Conservation (phyloP, 2,797 vertebrate species). For the Lepilemur septentrionalis region DNA sequence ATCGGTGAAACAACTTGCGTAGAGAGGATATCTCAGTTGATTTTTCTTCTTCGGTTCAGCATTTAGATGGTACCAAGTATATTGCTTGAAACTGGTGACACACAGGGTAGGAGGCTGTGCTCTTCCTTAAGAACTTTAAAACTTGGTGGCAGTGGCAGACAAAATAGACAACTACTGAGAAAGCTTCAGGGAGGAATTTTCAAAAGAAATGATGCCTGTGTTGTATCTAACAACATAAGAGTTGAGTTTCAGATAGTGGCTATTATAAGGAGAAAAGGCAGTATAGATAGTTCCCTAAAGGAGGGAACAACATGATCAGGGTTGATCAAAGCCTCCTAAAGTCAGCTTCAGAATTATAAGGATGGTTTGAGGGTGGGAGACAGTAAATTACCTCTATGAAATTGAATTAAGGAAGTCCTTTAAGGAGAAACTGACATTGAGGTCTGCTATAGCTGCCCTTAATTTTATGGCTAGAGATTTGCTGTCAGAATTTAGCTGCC, state of each 20-base stretch:
- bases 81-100: background rate
- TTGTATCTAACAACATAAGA: background rate
- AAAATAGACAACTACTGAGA: background rate
- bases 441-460: background rate
- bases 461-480: background rate
- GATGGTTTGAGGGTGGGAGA: background rate
- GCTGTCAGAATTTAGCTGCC: background rate
- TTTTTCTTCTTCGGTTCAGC: background rate
- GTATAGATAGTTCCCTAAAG: background rate
- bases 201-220: background rate
- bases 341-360: background rate
- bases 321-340: background rate
- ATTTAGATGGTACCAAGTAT: background rate
- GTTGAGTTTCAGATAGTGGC: background rate
- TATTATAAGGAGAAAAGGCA: background rate
- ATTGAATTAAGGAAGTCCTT: background rate
- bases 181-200: background rate
- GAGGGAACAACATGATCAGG: rapidly evolving
- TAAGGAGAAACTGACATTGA: background rate
- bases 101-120: background rate
- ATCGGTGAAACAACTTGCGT: background rate
- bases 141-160: background rate
- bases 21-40: background rate
- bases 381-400: background rate
- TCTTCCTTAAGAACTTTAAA: background rate